These are phyloP conservation scores for Brenthis ino DNA, from an alignment of 2,888 invertebrate genomes.

Conservation along the genomic window DNA sequence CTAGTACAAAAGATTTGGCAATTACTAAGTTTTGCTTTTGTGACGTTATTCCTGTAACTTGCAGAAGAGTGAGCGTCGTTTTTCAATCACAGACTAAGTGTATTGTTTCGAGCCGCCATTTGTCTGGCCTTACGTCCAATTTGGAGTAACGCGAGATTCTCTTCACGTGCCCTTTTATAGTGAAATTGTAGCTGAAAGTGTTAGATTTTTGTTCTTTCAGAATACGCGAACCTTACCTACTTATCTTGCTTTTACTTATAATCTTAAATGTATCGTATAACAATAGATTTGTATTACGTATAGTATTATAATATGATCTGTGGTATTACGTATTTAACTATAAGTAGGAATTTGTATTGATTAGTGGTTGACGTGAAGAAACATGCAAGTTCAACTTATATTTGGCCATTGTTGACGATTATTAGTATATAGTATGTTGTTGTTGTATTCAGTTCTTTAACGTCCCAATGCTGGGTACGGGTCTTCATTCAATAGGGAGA, in stretches of 20 bases:
- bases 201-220: conserved; percentile 7
- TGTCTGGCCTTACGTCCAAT: conserved; percentile 60
- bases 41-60: conserved; percentile 2
- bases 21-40: not conserved
- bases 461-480: too few species aligned
- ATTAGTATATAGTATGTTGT: too few species aligned
- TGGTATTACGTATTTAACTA: too few species aligned
- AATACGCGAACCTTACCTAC: not conserved
- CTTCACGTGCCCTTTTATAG: conserved; percentile 33
- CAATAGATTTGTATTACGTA: too few species aligned
- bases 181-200: conserved; percentile 30
- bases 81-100: conserved; percentile 51
- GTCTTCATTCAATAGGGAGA: too few species aligned
- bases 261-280: too few species aligned
- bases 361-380: too few species aligned
- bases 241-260: not conserved
- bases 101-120: conserved; percentile 57
- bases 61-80: conserved; percentile 34
- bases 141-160: conserved; percentile 38
- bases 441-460: too few species aligned
- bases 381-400: too few species aligned
- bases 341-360: too few species aligned
- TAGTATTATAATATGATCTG: too few species aligned
- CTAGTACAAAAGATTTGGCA: not conserved
- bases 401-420: too few species aligned